These are phyloP conservation scores for Drosophila murphyi DNA, from an alignment of 1,140 invertebrate species.

Conservation along the genomic window DNA sequence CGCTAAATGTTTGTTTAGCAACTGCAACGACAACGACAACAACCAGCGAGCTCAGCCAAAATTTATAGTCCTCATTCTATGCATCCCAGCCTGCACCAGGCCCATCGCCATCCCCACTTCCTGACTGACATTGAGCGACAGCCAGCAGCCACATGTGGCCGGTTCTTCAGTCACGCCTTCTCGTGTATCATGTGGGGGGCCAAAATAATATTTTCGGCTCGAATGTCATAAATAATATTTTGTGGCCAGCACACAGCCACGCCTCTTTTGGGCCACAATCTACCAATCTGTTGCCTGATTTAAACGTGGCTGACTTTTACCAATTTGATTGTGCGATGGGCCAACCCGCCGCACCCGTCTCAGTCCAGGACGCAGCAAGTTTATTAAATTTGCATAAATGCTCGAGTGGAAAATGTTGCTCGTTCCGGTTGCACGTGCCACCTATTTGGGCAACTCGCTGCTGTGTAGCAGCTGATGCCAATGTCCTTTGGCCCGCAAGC, in stretches of 20 bases:
- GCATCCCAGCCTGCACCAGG: background rate
- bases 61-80: constrained; percentile 28
- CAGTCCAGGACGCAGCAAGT: constrained; percentile 25
- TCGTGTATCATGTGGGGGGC: constrained; percentile 55
- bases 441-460: constrained; percentile 6
- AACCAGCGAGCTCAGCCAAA: constrained; percentile 26
- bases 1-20: constrained; percentile 81
- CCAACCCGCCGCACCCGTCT: constrained; percentile 6
- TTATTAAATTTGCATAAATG: constrained; percentile 83
- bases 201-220: constrained; percentile 70
- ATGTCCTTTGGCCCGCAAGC: constrained; percentile 61
- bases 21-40: constrained; percentile 59
- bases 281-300: constrained; percentile 28
- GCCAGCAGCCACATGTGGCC: constrained; percentile 58
- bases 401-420: constrained; percentile 46
- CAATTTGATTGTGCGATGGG: constrained; percentile 29
- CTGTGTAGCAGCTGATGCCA: constrained; percentile 61
- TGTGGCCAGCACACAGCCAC: constrained; percentile 29
- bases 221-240: constrained; percentile 78
- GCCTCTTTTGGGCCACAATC: constrained; percentile 16
- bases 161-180: constrained; percentile 55
- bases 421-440: constrained; percentile 18
- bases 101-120: background rate
- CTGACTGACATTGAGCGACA: constrained; percentile 66
- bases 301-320: constrained; percentile 16